A percentile compares a stretch with the other conserved stretches of the same genome.
These are phyloP conservation scores for Brenthis daphne DNA, from an alignment of 2,888 invertebrate species.

Conservation along the genomic window DNA sequence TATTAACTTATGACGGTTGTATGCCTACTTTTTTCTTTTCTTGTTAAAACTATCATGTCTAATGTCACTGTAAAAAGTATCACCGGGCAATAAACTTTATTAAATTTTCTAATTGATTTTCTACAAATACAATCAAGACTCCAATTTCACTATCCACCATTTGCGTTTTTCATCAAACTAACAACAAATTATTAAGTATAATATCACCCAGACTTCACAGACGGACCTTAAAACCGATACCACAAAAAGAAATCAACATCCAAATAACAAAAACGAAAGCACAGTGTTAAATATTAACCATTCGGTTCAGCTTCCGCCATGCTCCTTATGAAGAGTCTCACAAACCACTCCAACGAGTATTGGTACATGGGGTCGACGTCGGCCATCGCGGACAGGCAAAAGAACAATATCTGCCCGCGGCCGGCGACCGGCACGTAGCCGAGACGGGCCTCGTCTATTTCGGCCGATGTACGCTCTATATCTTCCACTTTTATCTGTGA, in stretches of 20 bases:
- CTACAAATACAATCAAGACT: too few relatives aligned
- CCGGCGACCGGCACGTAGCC: slow-evolving; percentile 93
- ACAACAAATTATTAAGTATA: too few relatives aligned
- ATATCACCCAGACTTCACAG: too few relatives aligned
- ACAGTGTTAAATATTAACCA: slow-evolving; percentile 63
- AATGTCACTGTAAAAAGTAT: too few relatives aligned
- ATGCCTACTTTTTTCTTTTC: too few relatives aligned
- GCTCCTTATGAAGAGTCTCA: slow-evolving; percentile 88
- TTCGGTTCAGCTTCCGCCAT: slow-evolving; percentile 87
- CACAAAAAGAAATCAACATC: background rate
- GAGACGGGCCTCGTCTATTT: slow-evolving; percentile 91
- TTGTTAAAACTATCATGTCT: too few relatives aligned
- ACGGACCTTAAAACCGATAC: too few relatives aligned
- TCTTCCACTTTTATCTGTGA: slow-evolving; percentile 88
- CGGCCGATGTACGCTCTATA: slow-evolving; percentile 90
- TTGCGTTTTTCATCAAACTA: too few relatives aligned
- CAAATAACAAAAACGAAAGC: background rate
- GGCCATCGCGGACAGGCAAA: slow-evolving; percentile 92
- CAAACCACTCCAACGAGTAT: slow-evolving; percentile 96
- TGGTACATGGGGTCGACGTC: slow-evolving; percentile 97
- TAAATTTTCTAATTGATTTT: too few relatives aligned
- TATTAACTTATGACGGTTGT: too few relatives aligned
- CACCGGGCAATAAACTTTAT: too few relatives aligned
- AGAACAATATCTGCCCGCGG: slow-evolving; percentile 93
- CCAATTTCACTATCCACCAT: too few relatives aligned